Evolutionary conservation across 2,113 vertebrate genomes (phyloP).

Genomic region (Alligator sinensis): DNA sequence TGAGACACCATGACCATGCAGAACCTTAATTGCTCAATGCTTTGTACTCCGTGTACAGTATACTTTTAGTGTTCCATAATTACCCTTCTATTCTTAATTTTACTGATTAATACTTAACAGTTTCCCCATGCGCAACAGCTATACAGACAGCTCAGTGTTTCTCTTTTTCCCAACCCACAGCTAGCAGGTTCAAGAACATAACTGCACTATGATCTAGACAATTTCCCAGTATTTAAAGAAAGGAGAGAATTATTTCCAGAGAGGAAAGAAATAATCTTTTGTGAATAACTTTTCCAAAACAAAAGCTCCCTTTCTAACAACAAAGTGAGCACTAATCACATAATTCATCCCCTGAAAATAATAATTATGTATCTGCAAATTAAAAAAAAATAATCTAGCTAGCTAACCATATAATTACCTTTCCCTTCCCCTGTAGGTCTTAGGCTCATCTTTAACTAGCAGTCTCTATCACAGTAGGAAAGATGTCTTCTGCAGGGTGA

Average conservation of each 20-base stretch:
- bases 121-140: rapidly evolving
- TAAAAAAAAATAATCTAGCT: background rate
- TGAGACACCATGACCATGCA: rapidly evolving
- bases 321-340: slow-evolving; percentile 2
- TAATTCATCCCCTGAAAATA: background rate
- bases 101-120: slow-evolving; percentile 12
- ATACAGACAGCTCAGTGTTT: background rate
- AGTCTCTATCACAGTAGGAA: background rate
- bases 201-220: background rate
- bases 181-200: slow-evolving; percentile 4
- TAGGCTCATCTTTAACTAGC: background rate
- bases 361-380: background rate
- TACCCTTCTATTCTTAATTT: background rate
- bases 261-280: slow-evolving; percentile 41
- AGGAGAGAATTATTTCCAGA: background rate
- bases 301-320: slow-evolving; percentile 46
- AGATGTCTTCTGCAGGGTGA: background rate
- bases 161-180: background rate
- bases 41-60: background rate
- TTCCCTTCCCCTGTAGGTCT: background rate
- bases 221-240: background rate
- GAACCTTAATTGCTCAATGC: background rate
- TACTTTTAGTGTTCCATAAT: background rate
- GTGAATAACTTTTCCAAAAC: background rate
- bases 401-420: background rate